phyloP scores from a whole-genome alignment of 1,140 invertebrate genomes.

The Monomorium pharaonis region DNA sequence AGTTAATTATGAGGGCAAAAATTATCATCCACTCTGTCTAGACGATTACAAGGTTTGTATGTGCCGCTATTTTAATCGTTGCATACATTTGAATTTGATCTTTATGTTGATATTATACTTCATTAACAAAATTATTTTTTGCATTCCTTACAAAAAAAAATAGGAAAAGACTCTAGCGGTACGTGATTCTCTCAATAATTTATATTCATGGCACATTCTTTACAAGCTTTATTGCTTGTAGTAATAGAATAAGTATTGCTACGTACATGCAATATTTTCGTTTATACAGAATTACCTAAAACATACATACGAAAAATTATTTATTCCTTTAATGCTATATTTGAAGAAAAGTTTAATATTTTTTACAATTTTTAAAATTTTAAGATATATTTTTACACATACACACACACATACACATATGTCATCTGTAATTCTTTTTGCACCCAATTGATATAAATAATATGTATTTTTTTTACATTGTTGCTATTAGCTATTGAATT shows the following conservation, averaged over 20 bases:
- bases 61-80: not conserved
- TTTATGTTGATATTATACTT: constrained; percentile 5
- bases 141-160: constrained; percentile 75
- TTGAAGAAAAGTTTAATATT: not conserved
- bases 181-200: constrained; percentile 77
- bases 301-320: not conserved
- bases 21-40: constrained; percentile 96
- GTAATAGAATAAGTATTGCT: constrained; percentile 18
- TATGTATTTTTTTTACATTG: not conserved
- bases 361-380: constrained; percentile 5
- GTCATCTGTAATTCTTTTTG: not conserved
- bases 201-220: constrained; percentile 56
- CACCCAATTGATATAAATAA: constrained; percentile 6
- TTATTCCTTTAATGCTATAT: not conserved
- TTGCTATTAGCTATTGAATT: not conserved
- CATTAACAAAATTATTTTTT: constrained; percentile 75
- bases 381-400: no score
- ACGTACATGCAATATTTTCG: not conserved
- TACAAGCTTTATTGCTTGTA: constrained; percentile 41
- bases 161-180: constrained; percentile 84
- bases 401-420: no score
- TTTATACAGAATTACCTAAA: not conserved
- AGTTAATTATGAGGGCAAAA: constrained; percentile 90
- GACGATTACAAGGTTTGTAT: constrained; percentile 93
- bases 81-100: constrained; percentile 39